Base-by-base conservation (phyloP, 1,140 invertebrate species). In the Gonioctena quinquepunctata region DNA sequence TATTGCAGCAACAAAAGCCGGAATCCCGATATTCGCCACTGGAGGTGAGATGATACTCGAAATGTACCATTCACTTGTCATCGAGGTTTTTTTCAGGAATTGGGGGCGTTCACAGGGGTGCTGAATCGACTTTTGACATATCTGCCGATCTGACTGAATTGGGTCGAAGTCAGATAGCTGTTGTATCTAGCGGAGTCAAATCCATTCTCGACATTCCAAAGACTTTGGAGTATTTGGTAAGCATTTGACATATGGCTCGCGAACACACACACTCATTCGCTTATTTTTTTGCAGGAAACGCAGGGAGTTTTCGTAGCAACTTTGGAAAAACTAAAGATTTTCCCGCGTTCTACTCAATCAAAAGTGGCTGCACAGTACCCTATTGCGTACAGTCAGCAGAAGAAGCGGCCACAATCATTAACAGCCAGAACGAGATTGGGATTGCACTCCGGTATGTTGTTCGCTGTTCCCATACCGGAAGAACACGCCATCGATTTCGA, bases 171-270 rank as follows among this genome's bases (percentile, higher is more conserved):
- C 90, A 92, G 5, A 90, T 98, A 1, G 89, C 94, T 66, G 96
- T 99, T 8, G 90, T 99, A 1, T 98, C 94, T 71, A 94, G 96
- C 77, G 98, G 98, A 13, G 90, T 98, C 33, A 99, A 99, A 86
- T 97, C 96, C 28, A 99, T 99, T 77, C 86, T 99, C 25, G 98
- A 99, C 82, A 96, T 99, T 78, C 90, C 89, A 1, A 91, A 92
- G 78, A 99, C 97, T 1, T 85, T 99, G 25, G 98, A 99, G 83
- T 98, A 92, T 81, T 84, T 99, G 85, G 95, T 93, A n/a, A 42
- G 33, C 6, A 7, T 42, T n/a, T n/a, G 6, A 42, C 6, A 6
- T 6, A 42, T 42, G n/a, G 6, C 6, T n/a, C 33, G 6, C n/a
- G 6, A 42, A 42, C n/a, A 42, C 33, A 42, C n/a, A 50, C 49